Evolutionary conservation across 2,797 vertebrate genomes (phyloP).

Genomic region (Fringilla coelebs): DNA sequence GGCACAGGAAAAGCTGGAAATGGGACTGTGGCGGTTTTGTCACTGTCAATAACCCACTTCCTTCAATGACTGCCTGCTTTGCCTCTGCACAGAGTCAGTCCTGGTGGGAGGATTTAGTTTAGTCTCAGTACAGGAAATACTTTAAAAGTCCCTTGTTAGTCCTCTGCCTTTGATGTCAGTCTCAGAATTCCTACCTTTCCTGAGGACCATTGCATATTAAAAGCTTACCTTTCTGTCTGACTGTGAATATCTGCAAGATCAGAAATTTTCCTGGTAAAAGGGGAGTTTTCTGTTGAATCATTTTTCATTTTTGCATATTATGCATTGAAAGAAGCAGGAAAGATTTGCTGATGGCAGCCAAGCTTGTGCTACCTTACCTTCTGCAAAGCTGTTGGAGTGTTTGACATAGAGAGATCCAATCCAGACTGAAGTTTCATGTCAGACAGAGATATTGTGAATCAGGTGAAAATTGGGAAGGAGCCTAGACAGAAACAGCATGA

Average conservation of each 20-base stretch:
- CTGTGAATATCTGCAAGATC: background rate
- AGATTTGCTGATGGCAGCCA: background rate
- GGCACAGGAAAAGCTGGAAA: slow-evolving; percentile 25
- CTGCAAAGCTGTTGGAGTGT: background rate
- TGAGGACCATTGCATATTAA: background rate
- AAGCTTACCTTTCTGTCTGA: background rate
- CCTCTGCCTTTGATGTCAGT: slow-evolving; percentile 12
- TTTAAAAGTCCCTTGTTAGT: background rate
- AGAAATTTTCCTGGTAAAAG: background rate
- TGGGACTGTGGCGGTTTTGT: background rate
- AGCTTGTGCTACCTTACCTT: background rate
- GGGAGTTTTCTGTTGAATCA: background rate
- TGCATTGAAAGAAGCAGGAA: background rate
- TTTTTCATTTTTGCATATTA: background rate
- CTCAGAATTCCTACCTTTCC: slow-evolving; percentile 18
- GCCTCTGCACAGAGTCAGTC: background rate
- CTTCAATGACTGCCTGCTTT: background rate
- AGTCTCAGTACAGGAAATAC: background rate
- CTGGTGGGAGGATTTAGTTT: background rate
- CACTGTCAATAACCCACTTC: background rate
- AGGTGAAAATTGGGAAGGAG: background rate
- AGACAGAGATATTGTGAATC: background rate
- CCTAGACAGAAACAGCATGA: background rate
- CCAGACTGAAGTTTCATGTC: background rate
- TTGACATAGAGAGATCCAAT: background rate